Evolutionary conservation across 1,140 invertebrate genomes (phyloP).

Genomic region (Drosophila erecta): DNA sequence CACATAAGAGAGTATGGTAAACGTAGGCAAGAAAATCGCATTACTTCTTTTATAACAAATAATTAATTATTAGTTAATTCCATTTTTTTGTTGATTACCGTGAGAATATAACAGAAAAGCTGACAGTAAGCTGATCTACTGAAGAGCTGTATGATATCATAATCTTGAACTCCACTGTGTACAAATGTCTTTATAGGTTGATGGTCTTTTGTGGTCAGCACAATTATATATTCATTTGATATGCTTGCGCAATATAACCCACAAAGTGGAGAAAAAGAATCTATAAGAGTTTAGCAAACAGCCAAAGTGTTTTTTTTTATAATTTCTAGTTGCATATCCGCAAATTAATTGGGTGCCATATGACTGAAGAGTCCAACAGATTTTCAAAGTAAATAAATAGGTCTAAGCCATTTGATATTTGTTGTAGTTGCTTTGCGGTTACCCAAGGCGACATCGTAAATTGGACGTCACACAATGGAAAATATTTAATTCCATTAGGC

Average conservation of each 20-base stretch:
- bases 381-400: constrained; percentile 58
- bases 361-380: constrained; percentile 23
- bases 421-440: constrained; percentile 38
- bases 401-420: constrained; percentile 26
- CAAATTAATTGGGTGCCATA: constrained; percentile 36
- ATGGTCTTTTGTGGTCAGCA: constrained; percentile 14
- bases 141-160: too few relatives aligned
- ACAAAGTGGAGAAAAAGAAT: constrained; percentile 41
- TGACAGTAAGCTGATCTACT: too few relatives aligned
- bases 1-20: too few relatives aligned
- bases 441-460: constrained; percentile 48
- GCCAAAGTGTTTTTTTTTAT: constrained; percentile 22
- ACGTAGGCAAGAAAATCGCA: too few relatives aligned
- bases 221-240: constrained; percentile 32
- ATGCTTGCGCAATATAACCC: constrained; percentile 7
- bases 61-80: neutral
- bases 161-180: constrained; percentile 2
- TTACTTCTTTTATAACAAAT: too few relatives aligned
- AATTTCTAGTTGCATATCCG: constrained; percentile 29
- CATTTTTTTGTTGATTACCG: too few relatives aligned
- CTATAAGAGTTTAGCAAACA: constrained; percentile 17
- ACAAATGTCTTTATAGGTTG: neutral
- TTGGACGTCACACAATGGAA: constrained; percentile 52
- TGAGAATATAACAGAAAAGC: too few relatives aligned
- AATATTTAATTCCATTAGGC: constrained; percentile 72